Conservation (phyloP, 2,888 invertebrate species). For the Xestia sexstrigata region DNA sequence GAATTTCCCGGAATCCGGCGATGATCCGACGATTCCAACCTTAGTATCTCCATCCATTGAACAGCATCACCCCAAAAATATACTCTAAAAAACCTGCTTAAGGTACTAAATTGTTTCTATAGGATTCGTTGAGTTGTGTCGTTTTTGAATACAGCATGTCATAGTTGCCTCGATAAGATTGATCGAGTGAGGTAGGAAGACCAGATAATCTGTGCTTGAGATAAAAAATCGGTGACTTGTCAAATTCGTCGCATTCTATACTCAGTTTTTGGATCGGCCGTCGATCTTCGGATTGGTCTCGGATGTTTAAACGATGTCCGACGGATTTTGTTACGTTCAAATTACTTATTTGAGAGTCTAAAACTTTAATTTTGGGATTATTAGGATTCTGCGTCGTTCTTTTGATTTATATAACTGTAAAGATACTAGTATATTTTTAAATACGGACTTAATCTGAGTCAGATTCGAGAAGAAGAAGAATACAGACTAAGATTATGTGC, state of each 20-base stretch:
- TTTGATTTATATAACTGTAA: neutral
- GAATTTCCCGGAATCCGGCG: conserved; percentile 90
- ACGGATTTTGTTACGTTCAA: conserved; percentile 64
- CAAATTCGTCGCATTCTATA: conserved; percentile 89
- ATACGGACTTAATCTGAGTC: neutral
- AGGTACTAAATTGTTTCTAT: conserved; percentile 58
- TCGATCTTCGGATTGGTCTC: conserved; percentile 77
- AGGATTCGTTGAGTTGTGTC: conserved; percentile 50
- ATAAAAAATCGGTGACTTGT: conserved; percentile 90
- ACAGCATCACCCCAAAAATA: conserved; percentile 47
- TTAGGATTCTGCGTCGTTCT: neutral
- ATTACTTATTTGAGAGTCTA: conserved; percentile 48
- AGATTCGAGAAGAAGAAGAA: too few relatives aligned
- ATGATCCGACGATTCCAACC: conserved; percentile 88
- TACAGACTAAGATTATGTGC: neutral
- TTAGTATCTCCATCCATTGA: conserved; percentile 78
- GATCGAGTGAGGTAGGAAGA: conserved; percentile 90
- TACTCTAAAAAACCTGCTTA: conserved; percentile 32
- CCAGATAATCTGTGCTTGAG: conserved; percentile 86
- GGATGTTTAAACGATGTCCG: conserved; percentile 71
- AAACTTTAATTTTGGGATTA: conserved; percentile 34
- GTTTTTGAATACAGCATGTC: conserved; percentile 70
- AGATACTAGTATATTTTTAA: neutral
- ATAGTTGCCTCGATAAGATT: conserved; percentile 89
- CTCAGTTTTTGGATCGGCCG: conserved; percentile 76